phyloP scores from a whole-genome alignment of 2,797 vertebrate species.

The Cygnus olor region DNA sequence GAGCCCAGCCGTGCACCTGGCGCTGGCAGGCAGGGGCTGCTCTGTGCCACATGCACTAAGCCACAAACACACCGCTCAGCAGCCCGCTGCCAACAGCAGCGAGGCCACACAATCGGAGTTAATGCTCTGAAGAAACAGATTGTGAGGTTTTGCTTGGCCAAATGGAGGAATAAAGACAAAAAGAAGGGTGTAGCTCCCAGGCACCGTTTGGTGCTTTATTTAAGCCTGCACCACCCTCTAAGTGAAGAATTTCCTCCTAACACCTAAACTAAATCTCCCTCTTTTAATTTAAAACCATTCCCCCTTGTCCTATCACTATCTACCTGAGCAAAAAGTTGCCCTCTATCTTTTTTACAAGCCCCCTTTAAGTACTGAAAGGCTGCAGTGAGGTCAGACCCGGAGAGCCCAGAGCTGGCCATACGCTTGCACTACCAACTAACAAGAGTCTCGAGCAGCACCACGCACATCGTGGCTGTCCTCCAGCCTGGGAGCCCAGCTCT shows the following conservation, averaged over 20 bases:
- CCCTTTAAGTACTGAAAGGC: too few relatives aligned
- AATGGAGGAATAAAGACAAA: neutral
- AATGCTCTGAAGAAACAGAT: neutral
- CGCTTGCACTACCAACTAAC: fast-evolving
- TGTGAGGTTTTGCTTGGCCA: neutral
- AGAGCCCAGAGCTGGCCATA: too few relatives aligned
- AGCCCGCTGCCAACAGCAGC: fast-evolving
- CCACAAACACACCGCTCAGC: neutral
- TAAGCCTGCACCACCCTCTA: neutral
- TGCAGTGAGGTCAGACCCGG: too few relatives aligned
- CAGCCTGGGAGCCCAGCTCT: neutral
- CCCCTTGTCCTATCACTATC: too few relatives aligned
- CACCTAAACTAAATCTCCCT: too few relatives aligned
- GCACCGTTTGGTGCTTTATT: neutral
- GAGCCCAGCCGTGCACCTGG: neutral
- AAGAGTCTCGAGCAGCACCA: neutral
- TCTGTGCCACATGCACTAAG: neutral
- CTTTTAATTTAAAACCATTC: too few relatives aligned
- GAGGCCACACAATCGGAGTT: fast-evolving
- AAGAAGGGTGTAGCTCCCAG: neutral
- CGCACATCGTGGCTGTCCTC: neutral
- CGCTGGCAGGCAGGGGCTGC: neutral
- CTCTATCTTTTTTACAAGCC: too few relatives aligned
- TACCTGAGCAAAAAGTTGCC: too few relatives aligned
- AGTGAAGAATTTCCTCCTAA: too few relatives aligned